Evolutionary conservation across 1,140 invertebrate species (phyloP).

Genomic region (Chymomyza costata): DNA sequence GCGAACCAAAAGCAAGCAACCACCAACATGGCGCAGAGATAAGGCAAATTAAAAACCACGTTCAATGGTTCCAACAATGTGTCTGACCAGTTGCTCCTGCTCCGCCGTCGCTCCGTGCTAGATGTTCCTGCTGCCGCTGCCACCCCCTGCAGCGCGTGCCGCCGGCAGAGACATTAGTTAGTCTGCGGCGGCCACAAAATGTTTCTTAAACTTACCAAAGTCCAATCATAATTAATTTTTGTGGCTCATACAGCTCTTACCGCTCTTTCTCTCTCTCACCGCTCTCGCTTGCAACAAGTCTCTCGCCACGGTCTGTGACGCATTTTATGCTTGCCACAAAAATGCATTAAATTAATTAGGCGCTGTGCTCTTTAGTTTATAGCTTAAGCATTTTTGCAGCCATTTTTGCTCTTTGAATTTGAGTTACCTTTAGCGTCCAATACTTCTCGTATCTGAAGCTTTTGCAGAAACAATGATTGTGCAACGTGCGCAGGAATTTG

Average conservation of each 20-base stretch:
- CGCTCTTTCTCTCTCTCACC: no score
- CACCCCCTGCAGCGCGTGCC: not conserved
- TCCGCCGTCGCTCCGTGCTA: no score
- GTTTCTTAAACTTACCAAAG: constrained; percentile 37
- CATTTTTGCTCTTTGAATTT: no score
- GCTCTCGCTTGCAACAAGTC: no score
- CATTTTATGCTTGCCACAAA: constrained; percentile 23
- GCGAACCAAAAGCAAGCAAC: constrained; percentile 13
- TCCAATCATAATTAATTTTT: constrained; percentile 54
- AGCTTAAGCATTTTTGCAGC: constrained; percentile 6
- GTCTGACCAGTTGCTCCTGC: constrained; percentile 15
- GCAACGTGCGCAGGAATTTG: not conserved
- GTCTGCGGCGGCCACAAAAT: constrained; percentile 34
- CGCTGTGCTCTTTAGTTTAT: constrained; percentile 20
- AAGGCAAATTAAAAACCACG: constrained; percentile 53
- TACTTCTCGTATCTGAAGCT: no score
- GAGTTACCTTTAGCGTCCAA: no score
- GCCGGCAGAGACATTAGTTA: constrained; percentile 38
- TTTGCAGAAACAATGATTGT: no score
- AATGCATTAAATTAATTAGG: constrained; percentile 40
- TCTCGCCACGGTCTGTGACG: no score
- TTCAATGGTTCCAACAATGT: constrained; percentile 44
- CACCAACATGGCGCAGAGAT: constrained; percentile 23
- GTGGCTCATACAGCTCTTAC: constrained; percentile 11
- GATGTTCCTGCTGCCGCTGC: no score